Evolutionary conservation across 2,797 vertebrate species (phyloP), one percentile per base, ranked within the genome.

Genomic region (Centroberyx gerrardi): DNA sequence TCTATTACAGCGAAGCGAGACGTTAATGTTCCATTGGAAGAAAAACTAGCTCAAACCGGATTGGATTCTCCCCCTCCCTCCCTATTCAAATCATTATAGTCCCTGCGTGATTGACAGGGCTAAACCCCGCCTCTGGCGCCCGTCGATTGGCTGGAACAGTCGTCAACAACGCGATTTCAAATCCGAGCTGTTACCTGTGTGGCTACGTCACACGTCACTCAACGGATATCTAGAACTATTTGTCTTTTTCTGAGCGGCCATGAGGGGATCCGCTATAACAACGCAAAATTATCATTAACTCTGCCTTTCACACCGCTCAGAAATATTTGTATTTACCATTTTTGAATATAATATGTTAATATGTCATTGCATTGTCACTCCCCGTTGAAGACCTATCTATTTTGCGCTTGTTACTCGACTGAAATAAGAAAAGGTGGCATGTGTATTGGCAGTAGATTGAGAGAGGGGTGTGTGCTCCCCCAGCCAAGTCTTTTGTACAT

Each of bases 1-100:
- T 92, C 86, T 90, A 90, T 92, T 90, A 90, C 91, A 88, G 92
- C 83, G 88, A 84, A 84, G 91, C 87, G 84, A 94, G 91, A 91
- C 93, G 93, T 92, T 95, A 96, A 92, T 94, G 94, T 94, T 95
- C 95, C 93, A 95, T 94, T 95, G 94, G 94, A 94, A 94, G 92
- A 89, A 92, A 93, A 96, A 96, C 96, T 96, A 96, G 96, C 96
- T 97, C 86, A 96, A 96, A 96, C 96, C 96, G 96, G 96, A 96
- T 97, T 95, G 95, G 94, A 90, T 95, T 95, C 93, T 92, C 92
- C 94, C 92, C 94, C 92, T 90, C 94, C 93, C 92, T 92, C 93
- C 82, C 86, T 81, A 86, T 92, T 94, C 93, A 94, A 93, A 92
- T 92, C 90, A 92, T 93, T 92, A 91, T 84, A 88, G 87, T 87